Evolutionary conservation across 2,888 invertebrate genomes (phyloP).

Genomic region (Incurvaria masculella): DNA sequence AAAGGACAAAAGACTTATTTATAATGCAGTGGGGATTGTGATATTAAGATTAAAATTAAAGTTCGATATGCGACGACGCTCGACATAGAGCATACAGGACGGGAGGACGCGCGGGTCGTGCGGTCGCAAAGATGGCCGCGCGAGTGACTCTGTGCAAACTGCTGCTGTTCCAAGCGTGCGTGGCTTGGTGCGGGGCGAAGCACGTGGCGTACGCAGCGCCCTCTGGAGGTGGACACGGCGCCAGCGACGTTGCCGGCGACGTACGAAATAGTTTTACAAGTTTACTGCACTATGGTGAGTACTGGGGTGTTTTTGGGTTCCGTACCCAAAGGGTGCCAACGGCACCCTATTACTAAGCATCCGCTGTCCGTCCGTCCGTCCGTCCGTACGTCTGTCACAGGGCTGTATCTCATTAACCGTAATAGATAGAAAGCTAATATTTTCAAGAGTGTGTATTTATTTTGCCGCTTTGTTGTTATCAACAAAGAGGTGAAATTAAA

Average conservation of each 20-base stretch:
- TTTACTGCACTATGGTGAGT: constrained; percentile 45
- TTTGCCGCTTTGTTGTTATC: too few relatives aligned
- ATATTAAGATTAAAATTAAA: neutral
- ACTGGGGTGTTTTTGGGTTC: neutral
- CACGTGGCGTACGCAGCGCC: constrained; percentile 28
- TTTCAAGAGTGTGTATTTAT: too few relatives aligned
- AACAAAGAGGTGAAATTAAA: too few relatives aligned
- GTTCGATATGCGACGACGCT: constrained; percentile 10
- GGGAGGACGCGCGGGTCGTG: neutral
- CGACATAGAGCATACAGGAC: constrained; percentile 5
- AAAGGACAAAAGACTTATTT: neutral
- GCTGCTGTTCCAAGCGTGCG: constrained; percentile 42
- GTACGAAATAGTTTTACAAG: constrained; percentile 42
- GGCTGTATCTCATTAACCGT: too few relatives aligned
- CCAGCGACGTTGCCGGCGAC: constrained; percentile 23
- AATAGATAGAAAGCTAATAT: too few relatives aligned
- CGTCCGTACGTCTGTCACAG: too few relatives aligned
- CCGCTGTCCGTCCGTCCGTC: too few relatives aligned
- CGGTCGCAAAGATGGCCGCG: neutral
- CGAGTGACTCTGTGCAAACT: constrained; percentile 27
- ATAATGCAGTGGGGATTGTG: neutral
- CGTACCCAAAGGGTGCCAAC: too few relatives aligned
- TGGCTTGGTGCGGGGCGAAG: constrained; percentile 42
- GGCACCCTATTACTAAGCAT: too few relatives aligned
- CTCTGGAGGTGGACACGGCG: constrained; percentile 21